Conservation (phyloP, 2,888 invertebrate species). For the Lissocephala sabroskyi region DNA sequence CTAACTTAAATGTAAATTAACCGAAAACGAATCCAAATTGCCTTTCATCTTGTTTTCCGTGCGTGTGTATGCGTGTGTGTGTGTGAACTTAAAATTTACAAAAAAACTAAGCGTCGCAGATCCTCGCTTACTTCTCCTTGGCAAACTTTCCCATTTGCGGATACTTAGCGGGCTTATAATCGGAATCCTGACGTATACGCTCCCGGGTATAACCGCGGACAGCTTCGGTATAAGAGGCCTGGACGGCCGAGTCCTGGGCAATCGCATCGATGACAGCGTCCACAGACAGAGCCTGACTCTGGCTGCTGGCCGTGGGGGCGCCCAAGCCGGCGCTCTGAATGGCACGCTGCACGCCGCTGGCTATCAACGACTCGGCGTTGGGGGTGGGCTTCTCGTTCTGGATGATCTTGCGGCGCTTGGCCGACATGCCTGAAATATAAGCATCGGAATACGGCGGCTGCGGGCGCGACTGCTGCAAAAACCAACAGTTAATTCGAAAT, state of each 20-base stretch:
- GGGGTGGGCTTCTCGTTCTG: slow-evolving; percentile 66
- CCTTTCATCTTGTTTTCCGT: neutral
- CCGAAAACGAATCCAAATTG: neutral
- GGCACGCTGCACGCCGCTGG: slow-evolving; percentile 68
- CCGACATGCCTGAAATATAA: slow-evolving; percentile 91
- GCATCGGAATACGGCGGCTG: slow-evolving; percentile 87
- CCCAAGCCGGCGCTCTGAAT: slow-evolving; percentile 61
- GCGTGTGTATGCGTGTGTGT: slow-evolving; percentile 1
- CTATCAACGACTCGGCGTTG: slow-evolving; percentile 64
- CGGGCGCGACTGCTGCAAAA: slow-evolving; percentile 42
- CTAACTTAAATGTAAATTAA: slow-evolving; percentile 43
- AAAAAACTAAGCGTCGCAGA: slow-evolving; percentile 24
- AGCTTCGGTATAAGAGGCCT: slow-evolving; percentile 69
- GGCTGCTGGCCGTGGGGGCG: slow-evolving; percentile 42
- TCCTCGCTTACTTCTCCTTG: slow-evolving; percentile 56
- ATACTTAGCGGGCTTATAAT: slow-evolving; percentile 69
- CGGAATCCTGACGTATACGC: slow-evolving; percentile 68
- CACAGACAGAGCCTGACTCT: slow-evolving; percentile 42
- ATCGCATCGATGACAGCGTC: slow-evolving; percentile 64
- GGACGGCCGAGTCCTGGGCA: slow-evolving; percentile 64
- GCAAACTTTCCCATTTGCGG: slow-evolving; percentile 71
- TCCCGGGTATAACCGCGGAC: slow-evolving; percentile 66
- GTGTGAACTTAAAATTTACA: slow-evolving; percentile 55
- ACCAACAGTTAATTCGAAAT: too few relatives aligned
- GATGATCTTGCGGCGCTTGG: slow-evolving; percentile 87